Conservation (phyloP, 2,888 invertebrate genomes). For the Synergus itoensis region DNA sequence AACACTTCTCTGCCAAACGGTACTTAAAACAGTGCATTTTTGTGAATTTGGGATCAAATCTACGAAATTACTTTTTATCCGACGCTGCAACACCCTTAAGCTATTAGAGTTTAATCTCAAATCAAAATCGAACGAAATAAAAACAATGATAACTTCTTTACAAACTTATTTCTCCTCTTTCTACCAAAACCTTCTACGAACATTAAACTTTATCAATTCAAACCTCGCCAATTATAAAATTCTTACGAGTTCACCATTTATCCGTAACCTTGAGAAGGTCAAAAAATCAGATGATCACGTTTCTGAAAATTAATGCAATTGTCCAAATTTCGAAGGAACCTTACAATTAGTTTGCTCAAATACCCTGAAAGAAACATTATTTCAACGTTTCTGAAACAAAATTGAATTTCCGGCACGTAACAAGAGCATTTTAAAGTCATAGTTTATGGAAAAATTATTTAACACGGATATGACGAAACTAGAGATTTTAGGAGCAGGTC, state of each 20-base stretch:
- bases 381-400: constrained; percentile 52
- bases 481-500: constrained; percentile 19
- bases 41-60: too few relatives aligned
- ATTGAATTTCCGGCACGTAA: constrained; percentile 60
- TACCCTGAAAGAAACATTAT: constrained; percentile 33
- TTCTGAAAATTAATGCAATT: constrained; percentile 21
- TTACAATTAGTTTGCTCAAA: constrained; percentile 26
- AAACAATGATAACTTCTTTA: constrained; percentile 29
- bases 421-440: constrained; percentile 57
- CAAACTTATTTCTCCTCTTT: neutral
- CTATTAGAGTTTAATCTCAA: neutral
- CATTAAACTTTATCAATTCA: neutral
- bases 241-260: constrained; percentile 8
- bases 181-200: too few relatives aligned
- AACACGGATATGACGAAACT: constrained; percentile 30
- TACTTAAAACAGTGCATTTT: too few relatives aligned
- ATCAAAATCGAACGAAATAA: constrained; percentile 29
- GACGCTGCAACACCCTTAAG: too few relatives aligned
- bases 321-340: neutral
- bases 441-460: constrained; percentile 43
- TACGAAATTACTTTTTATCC: too few relatives aligned
- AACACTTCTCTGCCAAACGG: too few relatives aligned
- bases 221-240: neutral
- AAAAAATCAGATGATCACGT: constrained; percentile 31
- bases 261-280: constrained; percentile 70